phyloP scores from a whole-genome alignment of 2,797 vertebrate genomes.

The Danio aesculapii region DNA sequence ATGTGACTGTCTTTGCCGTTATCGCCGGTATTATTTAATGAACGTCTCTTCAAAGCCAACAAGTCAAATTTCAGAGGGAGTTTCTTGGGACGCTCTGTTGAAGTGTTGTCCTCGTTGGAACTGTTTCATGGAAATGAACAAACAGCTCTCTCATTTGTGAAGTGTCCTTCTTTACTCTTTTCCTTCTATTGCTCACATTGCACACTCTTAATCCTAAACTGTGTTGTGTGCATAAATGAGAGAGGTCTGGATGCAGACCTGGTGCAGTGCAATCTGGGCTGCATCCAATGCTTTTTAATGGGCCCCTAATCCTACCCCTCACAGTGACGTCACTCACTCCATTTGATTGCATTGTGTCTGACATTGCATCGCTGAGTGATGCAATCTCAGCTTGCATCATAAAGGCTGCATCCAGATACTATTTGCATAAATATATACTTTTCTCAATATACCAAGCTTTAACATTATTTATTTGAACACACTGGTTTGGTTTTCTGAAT shows the following conservation, averaged over 20 bases:
- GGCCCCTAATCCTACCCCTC: too few species aligned
- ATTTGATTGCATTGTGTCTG: too few species aligned
- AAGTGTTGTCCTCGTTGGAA: slow-evolving; percentile 54
- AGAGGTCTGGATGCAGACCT: too few species aligned
- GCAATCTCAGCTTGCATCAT: too few species aligned
- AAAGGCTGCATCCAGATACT: too few species aligned
- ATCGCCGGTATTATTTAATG: slow-evolving; percentile 60
- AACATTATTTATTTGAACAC: background rate
- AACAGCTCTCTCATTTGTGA: slow-evolving; percentile 55
- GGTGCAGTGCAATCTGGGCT: too few species aligned
- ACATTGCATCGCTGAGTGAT: too few species aligned
- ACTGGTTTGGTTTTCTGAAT: background rate
- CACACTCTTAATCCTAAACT: background rate
- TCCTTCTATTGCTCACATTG: background rate
- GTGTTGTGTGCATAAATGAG: background rate
- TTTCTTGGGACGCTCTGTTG: slow-evolving; percentile 53
- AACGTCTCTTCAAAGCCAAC: slow-evolving; percentile 62
- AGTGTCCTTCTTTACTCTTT: slow-evolving; percentile 30
- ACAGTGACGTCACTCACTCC: too few species aligned
- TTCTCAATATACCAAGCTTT: background rate
- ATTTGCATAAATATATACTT: background rate
- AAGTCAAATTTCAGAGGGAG: slow-evolving; percentile 58
- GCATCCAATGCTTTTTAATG: too few species aligned
- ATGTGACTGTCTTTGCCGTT: slow-evolving; percentile 66
- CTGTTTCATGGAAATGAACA: slow-evolving; percentile 56